Conservation (phyloP, 2,888 invertebrate species). For the Diadegma fenestrale region DNA sequence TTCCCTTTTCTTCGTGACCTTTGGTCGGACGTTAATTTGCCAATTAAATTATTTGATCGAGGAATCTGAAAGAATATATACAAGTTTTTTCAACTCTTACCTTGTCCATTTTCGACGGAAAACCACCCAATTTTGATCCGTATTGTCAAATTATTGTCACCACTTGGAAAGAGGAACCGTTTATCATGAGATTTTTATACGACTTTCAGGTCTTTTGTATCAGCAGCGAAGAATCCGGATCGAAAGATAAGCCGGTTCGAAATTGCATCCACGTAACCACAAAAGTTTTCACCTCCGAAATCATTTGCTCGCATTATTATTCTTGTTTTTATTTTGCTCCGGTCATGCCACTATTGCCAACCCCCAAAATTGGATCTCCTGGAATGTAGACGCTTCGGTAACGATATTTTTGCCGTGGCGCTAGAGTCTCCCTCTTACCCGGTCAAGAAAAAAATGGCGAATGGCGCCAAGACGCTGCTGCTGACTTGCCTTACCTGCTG, state of each 20-base stretch:
- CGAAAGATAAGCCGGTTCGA: conserved; percentile 10
- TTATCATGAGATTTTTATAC: neutral
- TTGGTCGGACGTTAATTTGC: neutral
- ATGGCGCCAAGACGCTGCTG: no score
- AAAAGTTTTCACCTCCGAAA: neutral
- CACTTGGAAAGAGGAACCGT: neutral
- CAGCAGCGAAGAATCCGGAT: neutral
- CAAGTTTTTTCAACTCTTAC: neutral
- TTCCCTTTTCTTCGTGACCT: conserved; percentile 76
- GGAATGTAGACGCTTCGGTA: no score
- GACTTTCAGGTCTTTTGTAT: neutral
- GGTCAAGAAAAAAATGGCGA: no score
- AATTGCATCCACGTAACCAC: neutral
- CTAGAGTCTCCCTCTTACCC: no score
- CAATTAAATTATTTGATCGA: neutral
- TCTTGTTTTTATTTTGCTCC: neutral
- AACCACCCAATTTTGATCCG: neutral
- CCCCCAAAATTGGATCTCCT: neutral
- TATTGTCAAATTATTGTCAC: neutral
- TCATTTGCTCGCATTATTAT: neutral
- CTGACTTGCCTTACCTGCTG: no score
- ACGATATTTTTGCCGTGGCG: no score
- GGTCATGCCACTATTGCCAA: conserved; percentile 7
- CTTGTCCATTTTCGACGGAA: neutral
- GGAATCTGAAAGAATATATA: neutral